Conservation (phyloP, 1,140 invertebrate genomes). For the Dendrolimus kikuchii region DNA sequence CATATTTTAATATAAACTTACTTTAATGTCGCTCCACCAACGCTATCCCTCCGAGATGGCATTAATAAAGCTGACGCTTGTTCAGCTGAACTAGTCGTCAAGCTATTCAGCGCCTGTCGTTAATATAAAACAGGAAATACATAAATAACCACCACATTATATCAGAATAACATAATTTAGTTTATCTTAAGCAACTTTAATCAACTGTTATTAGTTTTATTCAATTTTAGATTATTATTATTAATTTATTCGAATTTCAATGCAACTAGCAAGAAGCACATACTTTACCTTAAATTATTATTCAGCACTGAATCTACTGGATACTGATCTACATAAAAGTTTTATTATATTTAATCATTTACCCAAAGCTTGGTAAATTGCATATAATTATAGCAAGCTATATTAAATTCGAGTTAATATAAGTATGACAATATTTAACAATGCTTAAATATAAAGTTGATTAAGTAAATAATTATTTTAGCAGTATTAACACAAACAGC, state of each 20-base stretch:
- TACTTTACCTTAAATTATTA: constrained; percentile 7
- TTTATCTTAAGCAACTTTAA: too few relatives aligned
- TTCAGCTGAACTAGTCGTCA: constrained; percentile 73
- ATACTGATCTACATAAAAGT: neutral
- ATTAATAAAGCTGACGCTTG: constrained; percentile 73
- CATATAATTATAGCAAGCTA: too few relatives aligned
- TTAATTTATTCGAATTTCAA: too few relatives aligned
- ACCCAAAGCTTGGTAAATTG: too few relatives aligned
- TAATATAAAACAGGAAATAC: neutral
- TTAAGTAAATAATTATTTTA: too few relatives aligned
- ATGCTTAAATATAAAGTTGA: too few relatives aligned
- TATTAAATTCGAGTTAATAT: too few relatives aligned
- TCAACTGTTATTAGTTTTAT: too few relatives aligned
- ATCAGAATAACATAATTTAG: neutral
- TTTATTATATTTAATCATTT: neutral
- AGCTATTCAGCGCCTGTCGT: constrained; percentile 79
- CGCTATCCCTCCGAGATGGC: constrained; percentile 80
- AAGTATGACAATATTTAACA: too few relatives aligned
- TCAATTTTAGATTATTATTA: too few relatives aligned
- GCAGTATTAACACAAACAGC: too few relatives aligned
- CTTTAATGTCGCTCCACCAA: constrained; percentile 71
- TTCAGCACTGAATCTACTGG: constrained; percentile 8
- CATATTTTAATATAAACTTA: constrained; percentile 27
- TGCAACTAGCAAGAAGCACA: neutral
- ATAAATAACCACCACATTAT: neutral